Conservation (phyloP, 1,140 invertebrate species). For the Bombus breviceps region DNA sequence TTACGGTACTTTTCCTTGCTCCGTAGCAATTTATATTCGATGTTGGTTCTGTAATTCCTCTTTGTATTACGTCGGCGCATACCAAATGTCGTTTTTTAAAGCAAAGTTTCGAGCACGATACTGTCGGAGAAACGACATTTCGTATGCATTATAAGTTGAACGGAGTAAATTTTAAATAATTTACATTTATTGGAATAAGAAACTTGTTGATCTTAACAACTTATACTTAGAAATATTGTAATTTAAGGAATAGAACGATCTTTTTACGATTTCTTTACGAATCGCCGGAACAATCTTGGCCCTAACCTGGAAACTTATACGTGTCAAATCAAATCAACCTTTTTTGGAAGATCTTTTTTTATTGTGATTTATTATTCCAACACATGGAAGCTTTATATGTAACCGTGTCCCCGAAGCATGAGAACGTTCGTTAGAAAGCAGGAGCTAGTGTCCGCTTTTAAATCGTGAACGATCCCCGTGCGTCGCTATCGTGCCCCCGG, state of each 20-base stretch:
- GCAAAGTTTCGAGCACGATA: too few species aligned
- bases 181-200: too few species aligned
- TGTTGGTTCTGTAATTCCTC: not conserved
- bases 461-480: conserved; percentile 44
- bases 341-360: not conserved
- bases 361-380: conserved; percentile 9
- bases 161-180: too few species aligned
- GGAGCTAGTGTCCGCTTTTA: conserved; percentile 37
- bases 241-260: not conserved
- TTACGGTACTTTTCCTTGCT: not conserved
- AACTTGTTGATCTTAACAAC: not conserved
- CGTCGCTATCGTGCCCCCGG: conserved; percentile 48
- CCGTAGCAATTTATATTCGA: not conserved
- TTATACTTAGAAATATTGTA: not conserved
- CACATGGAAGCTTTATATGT: not conserved
- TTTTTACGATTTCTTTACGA: not conserved
- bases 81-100: too few species aligned
- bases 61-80: not conserved
- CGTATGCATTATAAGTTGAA: too few species aligned
- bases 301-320: not conserved
- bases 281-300: not conserved
- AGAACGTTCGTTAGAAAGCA: conserved; percentile 74
- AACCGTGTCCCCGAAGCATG: conserved; percentile 54
- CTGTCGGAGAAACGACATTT: too few species aligned
- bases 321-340: not conserved